Evolutionary conservation across 2,888 invertebrate species (phyloP).

Genomic region (Nephrotoma guestfalica): DNA sequence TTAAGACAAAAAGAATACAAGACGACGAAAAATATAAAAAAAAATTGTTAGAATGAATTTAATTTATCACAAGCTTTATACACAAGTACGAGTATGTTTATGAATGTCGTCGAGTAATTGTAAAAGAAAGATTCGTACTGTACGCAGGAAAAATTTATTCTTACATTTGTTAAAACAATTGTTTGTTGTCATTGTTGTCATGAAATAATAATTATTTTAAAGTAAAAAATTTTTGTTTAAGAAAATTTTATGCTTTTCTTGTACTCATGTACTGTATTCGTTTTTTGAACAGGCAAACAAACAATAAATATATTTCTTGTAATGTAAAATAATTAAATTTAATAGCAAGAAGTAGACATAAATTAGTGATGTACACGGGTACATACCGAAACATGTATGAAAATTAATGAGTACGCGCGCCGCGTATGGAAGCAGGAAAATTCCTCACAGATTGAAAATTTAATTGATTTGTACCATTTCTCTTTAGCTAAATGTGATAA

Average conservation of each 20-base stretch:
- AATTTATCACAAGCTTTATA: neutral
- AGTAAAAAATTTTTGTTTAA: neutral
- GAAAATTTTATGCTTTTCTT: neutral
- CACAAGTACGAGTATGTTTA: neutral
- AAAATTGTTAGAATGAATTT: neutral
- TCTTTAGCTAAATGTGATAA: neutral
- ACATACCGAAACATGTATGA: neutral
- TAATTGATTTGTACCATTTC: neutral
- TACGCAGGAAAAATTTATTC: neutral
- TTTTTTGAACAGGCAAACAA: neutral
- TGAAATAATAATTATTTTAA: neutral
- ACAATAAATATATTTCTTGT: neutral
- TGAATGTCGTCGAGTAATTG: neutral
- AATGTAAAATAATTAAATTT: neutral
- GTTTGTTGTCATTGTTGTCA: neutral
- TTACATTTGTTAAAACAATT: neutral
- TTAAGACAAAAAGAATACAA: neutral
- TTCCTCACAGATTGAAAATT: neutral
- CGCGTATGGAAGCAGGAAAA: neutral
- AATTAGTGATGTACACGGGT: neutral
- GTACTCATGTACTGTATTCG: neutral
- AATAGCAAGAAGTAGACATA: neutral
- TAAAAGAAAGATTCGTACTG: neutral
- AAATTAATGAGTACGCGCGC: neutral
- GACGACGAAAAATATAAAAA: neutral